Conservation (phyloP, 2,113 vertebrate species). For the Carassius auratus region DNA sequence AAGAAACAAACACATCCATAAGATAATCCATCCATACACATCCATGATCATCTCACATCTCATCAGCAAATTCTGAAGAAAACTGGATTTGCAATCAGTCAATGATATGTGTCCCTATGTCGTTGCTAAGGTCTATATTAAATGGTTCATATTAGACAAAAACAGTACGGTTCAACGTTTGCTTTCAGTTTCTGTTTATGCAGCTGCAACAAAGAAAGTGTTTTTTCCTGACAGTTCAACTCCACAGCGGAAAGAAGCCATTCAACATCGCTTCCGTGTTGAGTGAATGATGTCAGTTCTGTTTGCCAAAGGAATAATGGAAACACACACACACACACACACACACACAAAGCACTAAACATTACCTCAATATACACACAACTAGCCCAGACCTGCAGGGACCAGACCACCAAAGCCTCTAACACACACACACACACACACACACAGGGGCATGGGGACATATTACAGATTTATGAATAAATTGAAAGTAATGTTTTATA, state of each 20-base stretch:
- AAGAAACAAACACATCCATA: neutral
- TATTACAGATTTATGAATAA: too few species aligned
- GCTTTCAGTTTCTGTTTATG: conserved; percentile 4
- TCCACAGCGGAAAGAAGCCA: neutral
- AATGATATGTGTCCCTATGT: neutral
- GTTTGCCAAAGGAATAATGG: conserved; percentile 4
- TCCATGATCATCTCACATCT: neutral
- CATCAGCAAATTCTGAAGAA: neutral
- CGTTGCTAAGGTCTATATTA: neutral
- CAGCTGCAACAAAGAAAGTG: neutral
- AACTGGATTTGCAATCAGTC: neutral
- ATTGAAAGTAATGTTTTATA: too few species aligned
- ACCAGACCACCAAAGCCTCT: conserved; percentile 22
- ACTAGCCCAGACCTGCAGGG: conserved; percentile 17
- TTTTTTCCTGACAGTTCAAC: neutral
- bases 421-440: too few species aligned
- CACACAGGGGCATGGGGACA: neutral
- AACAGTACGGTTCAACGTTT: neutral
- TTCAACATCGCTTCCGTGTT: neutral
- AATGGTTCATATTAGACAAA: neutral
- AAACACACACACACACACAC: conserved; percentile 11
- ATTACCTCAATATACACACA: conserved; percentile 8
- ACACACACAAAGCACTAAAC: conserved; percentile 21
- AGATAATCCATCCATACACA: neutral
- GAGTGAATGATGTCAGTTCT: conserved; percentile 18